Conservation (phyloP, 1,140 invertebrate genomes). For the Drosophila kanapiae region DNA sequence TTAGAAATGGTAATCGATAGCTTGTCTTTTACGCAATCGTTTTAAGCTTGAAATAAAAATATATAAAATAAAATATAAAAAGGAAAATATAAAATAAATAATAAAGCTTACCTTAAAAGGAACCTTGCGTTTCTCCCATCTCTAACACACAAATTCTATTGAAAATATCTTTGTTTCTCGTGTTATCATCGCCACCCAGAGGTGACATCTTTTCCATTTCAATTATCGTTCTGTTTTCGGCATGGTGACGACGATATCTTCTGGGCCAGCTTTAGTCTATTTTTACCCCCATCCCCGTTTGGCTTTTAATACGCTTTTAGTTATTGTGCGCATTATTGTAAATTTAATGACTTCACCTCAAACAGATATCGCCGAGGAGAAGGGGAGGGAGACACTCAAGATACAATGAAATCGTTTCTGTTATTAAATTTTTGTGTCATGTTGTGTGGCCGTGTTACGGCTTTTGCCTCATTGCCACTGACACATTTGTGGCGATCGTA, state of each 20-base stretch:
- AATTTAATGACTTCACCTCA: slow-evolving; percentile 78
- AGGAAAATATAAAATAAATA: neutral
- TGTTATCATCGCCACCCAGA: slow-evolving; percentile 30
- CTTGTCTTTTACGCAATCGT: no score
- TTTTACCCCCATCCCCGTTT: slow-evolving; percentile 2
- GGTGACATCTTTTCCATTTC: slow-evolving; percentile 79
- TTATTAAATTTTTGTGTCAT: slow-evolving; percentile 65
- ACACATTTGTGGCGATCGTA: slow-evolving; percentile 79
- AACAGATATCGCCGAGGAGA: slow-evolving; percentile 14
- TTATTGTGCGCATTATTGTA: slow-evolving; percentile 80
- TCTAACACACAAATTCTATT: slow-evolving; percentile 8
- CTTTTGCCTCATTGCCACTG: slow-evolving; percentile 79
- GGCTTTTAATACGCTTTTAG: slow-evolving; percentile 68
- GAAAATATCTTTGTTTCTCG: slow-evolving; percentile 18
- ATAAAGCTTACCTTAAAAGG: neutral
- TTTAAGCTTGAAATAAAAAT: no score
- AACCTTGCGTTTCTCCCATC: neutral
- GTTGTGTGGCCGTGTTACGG: slow-evolving; percentile 81
- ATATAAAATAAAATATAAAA: no score
- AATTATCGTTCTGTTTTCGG: slow-evolving; percentile 31
- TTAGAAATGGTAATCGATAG: neutral
- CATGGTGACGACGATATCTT: slow-evolving; percentile 29
- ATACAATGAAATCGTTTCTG: slow-evolving; percentile 64
- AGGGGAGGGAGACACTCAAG: slow-evolving; percentile 26
- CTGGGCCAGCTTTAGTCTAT: slow-evolving; percentile 32